Conservation (phyloP, 2,113 vertebrate genomes). For the Amia ocellicauda region DNA sequence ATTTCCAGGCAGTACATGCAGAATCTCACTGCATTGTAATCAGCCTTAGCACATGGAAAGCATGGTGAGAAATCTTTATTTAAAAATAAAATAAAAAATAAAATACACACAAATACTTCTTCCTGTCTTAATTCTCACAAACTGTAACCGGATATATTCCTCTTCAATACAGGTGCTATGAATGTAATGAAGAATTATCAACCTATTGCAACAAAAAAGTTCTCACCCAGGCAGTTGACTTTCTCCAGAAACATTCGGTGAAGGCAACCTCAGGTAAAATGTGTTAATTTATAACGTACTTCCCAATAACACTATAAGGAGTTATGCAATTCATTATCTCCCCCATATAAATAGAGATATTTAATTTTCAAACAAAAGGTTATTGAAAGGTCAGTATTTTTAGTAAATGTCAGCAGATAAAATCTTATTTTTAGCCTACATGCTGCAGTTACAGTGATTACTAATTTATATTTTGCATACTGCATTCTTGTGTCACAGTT, state of each 20-base stretch:
- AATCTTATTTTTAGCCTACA: too few species aligned
- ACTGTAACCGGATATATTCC: too few species aligned
- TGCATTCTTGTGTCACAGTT: too few species aligned
- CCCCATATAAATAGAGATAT: too few species aligned
- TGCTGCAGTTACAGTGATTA: too few species aligned
- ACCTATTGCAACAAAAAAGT: constrained; percentile 94
- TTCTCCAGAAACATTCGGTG: constrained; percentile 87
- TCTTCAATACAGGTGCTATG: constrained; percentile 78
- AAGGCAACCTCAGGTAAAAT: constrained; percentile 84
- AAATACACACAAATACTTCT: too few species aligned
- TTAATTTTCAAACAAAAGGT: too few species aligned
- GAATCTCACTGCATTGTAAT: constrained; percentile 88
- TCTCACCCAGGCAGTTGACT: constrained; percentile 91
- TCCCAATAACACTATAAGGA: background rate
- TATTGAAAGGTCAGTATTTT: too few species aligned
- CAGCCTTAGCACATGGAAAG: constrained; percentile 86
- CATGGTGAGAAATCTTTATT: constrained; percentile 82
- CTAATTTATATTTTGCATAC: too few species aligned
- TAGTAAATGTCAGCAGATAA: too few species aligned
- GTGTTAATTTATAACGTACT: background rate
- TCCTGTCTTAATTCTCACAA: background rate
- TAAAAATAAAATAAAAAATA: too few species aligned
- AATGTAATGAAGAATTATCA: constrained; percentile 93
- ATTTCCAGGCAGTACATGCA: constrained; percentile 71
- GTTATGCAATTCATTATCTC: too few species aligned